Conservation (phyloP, 2,888 invertebrate species). For the Lamellibrachia satsuma region DNA sequence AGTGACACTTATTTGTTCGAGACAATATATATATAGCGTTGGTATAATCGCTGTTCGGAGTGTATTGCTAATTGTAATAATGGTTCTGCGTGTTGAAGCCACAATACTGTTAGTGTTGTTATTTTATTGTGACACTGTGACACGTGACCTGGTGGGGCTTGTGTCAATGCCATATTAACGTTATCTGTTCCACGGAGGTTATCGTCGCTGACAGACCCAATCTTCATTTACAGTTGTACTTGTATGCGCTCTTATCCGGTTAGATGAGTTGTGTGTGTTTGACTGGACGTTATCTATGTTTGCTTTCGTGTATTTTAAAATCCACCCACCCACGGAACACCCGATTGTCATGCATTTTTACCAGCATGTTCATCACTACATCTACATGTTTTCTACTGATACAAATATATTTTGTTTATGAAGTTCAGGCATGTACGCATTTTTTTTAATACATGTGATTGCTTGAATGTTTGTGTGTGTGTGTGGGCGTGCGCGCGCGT, state of each 20-base stretch:
- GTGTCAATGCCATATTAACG: neutral
- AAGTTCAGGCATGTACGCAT: too few relatives aligned
- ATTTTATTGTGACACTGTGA: neutral
- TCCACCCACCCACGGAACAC: too few relatives aligned
- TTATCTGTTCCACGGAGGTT: neutral
- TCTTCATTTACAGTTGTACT: neutral
- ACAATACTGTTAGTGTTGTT: neutral
- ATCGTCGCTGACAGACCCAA: neutral
- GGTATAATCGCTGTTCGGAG: neutral
- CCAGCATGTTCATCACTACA: too few relatives aligned
- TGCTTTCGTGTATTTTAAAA: neutral
- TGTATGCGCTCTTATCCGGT: neutral
- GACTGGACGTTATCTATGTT: neutral
- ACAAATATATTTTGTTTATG: too few relatives aligned
- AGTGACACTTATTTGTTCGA: neutral
- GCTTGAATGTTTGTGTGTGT: too few relatives aligned
- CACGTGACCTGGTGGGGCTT: neutral
- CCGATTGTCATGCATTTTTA: too few relatives aligned
- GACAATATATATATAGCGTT: neutral
- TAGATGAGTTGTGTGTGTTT: neutral
- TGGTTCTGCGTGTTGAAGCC: neutral
- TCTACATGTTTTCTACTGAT: too few relatives aligned
- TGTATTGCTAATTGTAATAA: neutral
- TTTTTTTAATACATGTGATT: too few relatives aligned
- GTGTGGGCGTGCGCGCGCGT: neutral